phyloP scores from a whole-genome alignment of 2,888 invertebrate species.

The Orthosia cruda region DNA sequence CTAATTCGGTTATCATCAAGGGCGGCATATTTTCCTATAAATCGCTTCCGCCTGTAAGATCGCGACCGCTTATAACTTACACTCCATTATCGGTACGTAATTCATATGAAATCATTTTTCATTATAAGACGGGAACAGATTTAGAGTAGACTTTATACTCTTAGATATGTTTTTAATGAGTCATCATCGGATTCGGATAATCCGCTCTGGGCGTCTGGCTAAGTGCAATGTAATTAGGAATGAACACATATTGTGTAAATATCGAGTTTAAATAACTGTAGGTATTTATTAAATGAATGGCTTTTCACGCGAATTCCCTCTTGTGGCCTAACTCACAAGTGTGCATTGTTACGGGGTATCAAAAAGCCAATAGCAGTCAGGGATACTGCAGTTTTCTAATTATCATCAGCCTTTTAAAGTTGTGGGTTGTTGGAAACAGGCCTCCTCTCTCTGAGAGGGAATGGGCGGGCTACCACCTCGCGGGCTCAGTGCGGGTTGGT shows the following conservation, averaged over 20 bases:
- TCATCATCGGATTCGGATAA: conserved; percentile 60
- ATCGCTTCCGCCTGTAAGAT: neutral
- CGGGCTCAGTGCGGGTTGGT: no score
- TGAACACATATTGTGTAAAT: conserved; percentile 12
- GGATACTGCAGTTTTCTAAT: no score
- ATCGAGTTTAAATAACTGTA: neutral
- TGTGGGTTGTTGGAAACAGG: no score
- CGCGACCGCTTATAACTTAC: conserved; percentile 19
- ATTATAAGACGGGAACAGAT: conserved; percentile 62
- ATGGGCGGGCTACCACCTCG: no score
- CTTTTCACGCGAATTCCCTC: no score
- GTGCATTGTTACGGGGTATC: no score
- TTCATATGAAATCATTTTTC: conserved; percentile 68
- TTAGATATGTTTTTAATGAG: conserved; percentile 45
- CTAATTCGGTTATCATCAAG: no score
- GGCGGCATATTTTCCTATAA: neutral
- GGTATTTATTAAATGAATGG: neutral
- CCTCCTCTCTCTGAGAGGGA: no score
- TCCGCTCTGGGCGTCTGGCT: conserved; percentile 16
- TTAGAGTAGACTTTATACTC: conserved; percentile 45
- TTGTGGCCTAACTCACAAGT: no score
- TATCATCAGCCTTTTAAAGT: no score
- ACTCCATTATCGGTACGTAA: conserved; percentile 26
- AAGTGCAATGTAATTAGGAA: conserved; percentile 41
- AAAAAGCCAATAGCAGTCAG: no score